These are phyloP conservation scores for Dipodomys merriami DNA, from an alignment of 2,113 vertebrate genomes.

Conservation along the genomic window DNA sequence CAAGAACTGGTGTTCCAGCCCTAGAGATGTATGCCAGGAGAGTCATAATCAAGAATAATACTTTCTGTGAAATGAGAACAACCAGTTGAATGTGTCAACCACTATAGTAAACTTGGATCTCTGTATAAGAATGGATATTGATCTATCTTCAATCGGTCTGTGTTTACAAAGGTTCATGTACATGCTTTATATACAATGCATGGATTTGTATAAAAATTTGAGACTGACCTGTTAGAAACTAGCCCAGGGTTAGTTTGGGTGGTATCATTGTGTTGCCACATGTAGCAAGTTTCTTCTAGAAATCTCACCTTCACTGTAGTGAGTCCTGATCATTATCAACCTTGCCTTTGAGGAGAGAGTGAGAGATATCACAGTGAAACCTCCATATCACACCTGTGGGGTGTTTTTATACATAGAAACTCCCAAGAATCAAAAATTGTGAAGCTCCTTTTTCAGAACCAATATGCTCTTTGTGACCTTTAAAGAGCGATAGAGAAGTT, in stretches of 20 bases:
- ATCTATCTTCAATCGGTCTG: too few relatives aligned
- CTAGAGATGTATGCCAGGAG: not conserved
- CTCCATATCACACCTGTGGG: not conserved
- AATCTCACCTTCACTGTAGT: not conserved
- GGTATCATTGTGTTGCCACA: too few relatives aligned
- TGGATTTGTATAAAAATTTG: not conserved
- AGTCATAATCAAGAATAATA: not conserved
- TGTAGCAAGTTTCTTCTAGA: not conserved
- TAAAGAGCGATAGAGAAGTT: not conserved
- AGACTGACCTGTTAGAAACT: not conserved
- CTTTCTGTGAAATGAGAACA: not conserved
- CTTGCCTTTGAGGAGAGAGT: not conserved
- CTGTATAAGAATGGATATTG: too few relatives aligned
- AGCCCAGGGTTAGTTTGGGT: too few relatives aligned
- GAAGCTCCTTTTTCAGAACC: not conserved
- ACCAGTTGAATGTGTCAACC: too few relatives aligned
- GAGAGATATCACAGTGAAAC: conserved; percentile 1
- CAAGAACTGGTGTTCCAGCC: not conserved
- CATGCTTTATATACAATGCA: too few relatives aligned
- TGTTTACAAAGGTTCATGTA: too few relatives aligned
- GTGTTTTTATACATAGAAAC: conserved; percentile 37
- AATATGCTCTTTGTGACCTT: not conserved
- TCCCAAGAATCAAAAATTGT: not conserved
- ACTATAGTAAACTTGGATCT: not conserved
- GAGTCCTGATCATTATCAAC: not conserved